phyloP scores from a whole-genome alignment of 2,113 vertebrate species.

The Seriola dumerili region DNA sequence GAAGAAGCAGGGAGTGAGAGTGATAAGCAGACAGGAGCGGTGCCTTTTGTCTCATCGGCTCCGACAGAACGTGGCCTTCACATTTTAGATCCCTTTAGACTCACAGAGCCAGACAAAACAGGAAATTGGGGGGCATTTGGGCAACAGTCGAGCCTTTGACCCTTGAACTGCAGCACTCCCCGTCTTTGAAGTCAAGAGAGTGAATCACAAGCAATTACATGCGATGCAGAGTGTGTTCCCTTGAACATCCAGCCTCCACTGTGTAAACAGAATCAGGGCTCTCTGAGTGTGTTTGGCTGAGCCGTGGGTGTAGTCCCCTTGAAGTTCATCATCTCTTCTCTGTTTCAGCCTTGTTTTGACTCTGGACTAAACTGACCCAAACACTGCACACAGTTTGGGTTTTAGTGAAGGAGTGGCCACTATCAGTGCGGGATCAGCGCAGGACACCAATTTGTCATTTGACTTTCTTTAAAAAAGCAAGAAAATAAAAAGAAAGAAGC shows the following conservation, averaged over 20 bases:
- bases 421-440: background rate
- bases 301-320: constrained; percentile 64
- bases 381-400: constrained; percentile 23
- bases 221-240: constrained; percentile 75
- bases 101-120: constrained; percentile 77
- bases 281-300: constrained; percentile 61
- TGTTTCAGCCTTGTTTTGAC: constrained; percentile 58
- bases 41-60: constrained; percentile 48
- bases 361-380: constrained; percentile 53
- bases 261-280: constrained; percentile 76
- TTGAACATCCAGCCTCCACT: constrained; percentile 70
- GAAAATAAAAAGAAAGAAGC: background rate
- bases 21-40: constrained; percentile 3
- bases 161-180: constrained; percentile 72
- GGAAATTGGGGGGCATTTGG: constrained; percentile 81
- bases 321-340: constrained; percentile 57
- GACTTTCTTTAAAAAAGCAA: background rate
- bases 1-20: background rate
- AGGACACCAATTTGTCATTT: background rate
- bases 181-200: constrained; percentile 80
- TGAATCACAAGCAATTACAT: constrained; percentile 83
- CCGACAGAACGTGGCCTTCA: constrained; percentile 43
- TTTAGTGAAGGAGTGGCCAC: background rate
- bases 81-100: constrained; percentile 60
- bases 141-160: constrained; percentile 79